phyloP scores from a whole-genome alignment of 2,888 invertebrate species.

The Penaeus monodon region DNA sequence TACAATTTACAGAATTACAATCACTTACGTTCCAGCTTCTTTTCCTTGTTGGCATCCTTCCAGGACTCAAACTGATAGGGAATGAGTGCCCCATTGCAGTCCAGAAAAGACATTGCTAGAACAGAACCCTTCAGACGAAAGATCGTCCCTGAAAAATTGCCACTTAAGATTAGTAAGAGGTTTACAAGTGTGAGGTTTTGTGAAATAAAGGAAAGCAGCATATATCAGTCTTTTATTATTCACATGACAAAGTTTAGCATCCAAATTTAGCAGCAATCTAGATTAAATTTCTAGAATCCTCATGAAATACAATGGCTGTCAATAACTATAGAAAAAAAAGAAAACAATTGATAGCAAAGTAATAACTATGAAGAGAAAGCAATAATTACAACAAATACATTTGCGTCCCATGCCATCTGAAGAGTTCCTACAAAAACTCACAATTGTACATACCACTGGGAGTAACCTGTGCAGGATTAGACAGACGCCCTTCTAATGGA shows the following conservation, averaged over 20 bases:
- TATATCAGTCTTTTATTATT: too few species aligned
- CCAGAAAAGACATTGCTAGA: slow-evolving; percentile 93
- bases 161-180: slow-evolving; percentile 43
- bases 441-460: slow-evolving; percentile 81
- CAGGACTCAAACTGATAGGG: slow-evolving; percentile 91
- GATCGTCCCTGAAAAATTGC: slow-evolving; percentile 81
- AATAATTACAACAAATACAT: too few species aligned
- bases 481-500: slow-evolving; percentile 39
- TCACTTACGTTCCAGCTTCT: slow-evolving; percentile 48
- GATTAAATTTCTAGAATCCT: too few species aligned
- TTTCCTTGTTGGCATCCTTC: slow-evolving; percentile 76
- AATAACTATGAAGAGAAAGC: too few species aligned
- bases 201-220: too few species aligned
- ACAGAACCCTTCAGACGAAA: slow-evolving; percentile 97
- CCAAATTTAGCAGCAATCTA: too few species aligned
- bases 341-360: too few species aligned
- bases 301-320: too few species aligned
- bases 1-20: neutral
- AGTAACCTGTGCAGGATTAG: slow-evolving; percentile 78
- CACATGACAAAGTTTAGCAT: too few species aligned
- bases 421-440: neutral
- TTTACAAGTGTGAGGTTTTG: too few species aligned
- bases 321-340: too few species aligned
- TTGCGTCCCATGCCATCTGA: too few species aligned
- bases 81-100: slow-evolving; percentile 92